A percentile compares a stretch with the other conserved stretches of the same genome.
These are phyloP conservation scores for Adrianichthys oophorus DNA, from an alignment of 2,797 vertebrate genomes.

Conservation along the genomic window DNA sequence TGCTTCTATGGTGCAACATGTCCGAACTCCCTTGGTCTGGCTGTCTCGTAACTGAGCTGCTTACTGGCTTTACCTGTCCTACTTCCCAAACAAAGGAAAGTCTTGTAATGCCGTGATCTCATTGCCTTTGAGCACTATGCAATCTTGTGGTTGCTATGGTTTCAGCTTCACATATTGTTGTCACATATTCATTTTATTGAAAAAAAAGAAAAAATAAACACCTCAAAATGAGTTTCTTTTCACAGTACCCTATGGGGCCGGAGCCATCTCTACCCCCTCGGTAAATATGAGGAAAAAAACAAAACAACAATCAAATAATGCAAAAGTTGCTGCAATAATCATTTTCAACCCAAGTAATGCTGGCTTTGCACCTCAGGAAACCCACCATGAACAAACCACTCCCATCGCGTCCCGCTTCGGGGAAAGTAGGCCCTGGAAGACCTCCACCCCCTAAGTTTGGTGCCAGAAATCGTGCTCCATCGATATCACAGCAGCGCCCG, in stretches of 20 bases:
- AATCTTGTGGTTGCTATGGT: conserved; percentile 28
- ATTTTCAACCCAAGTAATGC: conserved; percentile 6
- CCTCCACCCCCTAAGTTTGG: conserved; percentile 84
- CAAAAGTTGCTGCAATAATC: background rate
- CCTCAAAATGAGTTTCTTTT: conserved; percentile 18
- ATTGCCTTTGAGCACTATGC: conserved; percentile 19
- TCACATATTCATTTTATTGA: conserved; percentile 19
- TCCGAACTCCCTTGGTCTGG: background rate
- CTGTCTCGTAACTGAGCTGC: conserved; percentile 5
- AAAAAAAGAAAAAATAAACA: conserved; percentile 1
- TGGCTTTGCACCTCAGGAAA: conserved; percentile 62
- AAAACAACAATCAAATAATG: background rate
- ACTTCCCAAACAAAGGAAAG: conserved; percentile 33
- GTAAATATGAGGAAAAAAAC: conserved; percentile 64
- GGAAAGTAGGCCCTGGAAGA: conserved; percentile 83
- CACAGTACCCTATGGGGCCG: conserved; percentile 73
- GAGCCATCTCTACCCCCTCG: conserved; percentile 81
- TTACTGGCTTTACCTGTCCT: conserved; percentile 22
- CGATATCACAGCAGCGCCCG: conserved; percentile 17
- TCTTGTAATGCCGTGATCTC: conserved; percentile 22
- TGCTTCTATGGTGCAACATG: background rate
- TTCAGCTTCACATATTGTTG: conserved; percentile 14
- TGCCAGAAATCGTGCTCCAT: conserved; percentile 64
- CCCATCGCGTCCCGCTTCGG: conserved; percentile 79
- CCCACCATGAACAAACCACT: conserved; percentile 74